Conservation (phyloP, 2,113 vertebrate genomes). For the Jacana jacana region DNA sequence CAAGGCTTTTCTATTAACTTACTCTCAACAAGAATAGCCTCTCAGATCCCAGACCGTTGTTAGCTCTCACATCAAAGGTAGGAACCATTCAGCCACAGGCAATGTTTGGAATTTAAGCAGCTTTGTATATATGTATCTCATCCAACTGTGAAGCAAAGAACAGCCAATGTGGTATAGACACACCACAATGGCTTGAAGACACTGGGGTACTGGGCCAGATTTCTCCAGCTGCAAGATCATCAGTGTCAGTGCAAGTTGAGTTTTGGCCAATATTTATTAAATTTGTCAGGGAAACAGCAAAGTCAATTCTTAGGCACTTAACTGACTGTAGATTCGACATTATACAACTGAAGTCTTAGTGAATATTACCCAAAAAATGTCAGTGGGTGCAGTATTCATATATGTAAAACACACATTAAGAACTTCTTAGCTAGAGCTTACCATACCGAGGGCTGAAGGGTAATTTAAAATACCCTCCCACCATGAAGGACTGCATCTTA, state of each 20-base stretch:
- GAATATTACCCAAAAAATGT: neutral
- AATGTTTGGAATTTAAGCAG: neutral
- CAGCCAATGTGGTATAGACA: neutral
- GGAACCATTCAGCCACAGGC: neutral
- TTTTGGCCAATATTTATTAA: neutral
- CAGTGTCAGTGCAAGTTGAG: neutral
- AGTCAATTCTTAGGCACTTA: neutral
- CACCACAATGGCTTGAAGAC: neutral
- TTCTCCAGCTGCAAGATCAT: slow-evolving; percentile 13
- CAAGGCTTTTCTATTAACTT: neutral
- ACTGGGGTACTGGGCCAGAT: neutral
- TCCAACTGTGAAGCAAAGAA: neutral
- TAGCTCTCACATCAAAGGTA: neutral
- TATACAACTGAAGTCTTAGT: neutral
- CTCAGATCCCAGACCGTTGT: neutral
- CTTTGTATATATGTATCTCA: neutral
- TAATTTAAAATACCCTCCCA: neutral
- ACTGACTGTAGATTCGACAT: neutral
- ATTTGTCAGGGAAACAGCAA: neutral
- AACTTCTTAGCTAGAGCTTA: neutral
- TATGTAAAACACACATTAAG: neutral
- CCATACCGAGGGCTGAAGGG: neutral
- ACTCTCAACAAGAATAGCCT: neutral
- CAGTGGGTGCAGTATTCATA: neutral
- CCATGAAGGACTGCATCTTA: neutral